Evolutionary conservation across 2,797 vertebrate genomes (phyloP).

Genomic region (Monodelphis domestica): DNA sequence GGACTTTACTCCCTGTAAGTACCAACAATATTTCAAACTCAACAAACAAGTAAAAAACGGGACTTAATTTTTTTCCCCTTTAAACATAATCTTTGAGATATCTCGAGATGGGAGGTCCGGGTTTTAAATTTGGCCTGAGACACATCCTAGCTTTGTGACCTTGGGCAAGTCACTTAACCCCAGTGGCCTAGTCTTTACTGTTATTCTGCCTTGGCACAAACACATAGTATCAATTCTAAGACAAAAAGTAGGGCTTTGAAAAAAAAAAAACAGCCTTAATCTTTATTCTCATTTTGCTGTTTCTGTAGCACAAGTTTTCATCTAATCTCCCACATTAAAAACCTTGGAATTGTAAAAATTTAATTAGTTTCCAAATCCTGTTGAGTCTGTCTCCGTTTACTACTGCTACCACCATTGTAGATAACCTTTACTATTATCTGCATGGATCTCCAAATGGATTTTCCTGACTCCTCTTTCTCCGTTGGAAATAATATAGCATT

Average conservation of each 20-base stretch:
- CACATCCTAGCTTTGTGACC: too few species aligned
- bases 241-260: too few species aligned
- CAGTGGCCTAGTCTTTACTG: too few species aligned
- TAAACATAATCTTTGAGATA: neutral
- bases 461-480: neutral
- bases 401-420: neutral
- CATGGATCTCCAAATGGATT: neutral
- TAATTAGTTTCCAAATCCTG: neutral
- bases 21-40: neutral
- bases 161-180: too few species aligned
- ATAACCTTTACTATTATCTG: neutral
- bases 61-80: neutral
- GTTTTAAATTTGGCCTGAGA: too few species aligned
- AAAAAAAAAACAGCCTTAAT: too few species aligned
- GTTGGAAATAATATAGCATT: neutral
- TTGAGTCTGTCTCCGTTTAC: neutral
- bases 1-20: neutral
- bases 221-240: too few species aligned
- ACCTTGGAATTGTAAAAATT: neutral
- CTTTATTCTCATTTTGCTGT: neutral
- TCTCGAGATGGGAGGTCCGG: too few species aligned
- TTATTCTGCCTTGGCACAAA: too few species aligned
- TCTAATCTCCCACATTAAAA: neutral
- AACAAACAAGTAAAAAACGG: neutral
- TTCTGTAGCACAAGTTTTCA: neutral